Percentiles rank a stretch among this genome's conserved stretches.
These are phyloP conservation scores for Lepus timidus DNA, from an alignment of 2,113 vertebrate species.

Conservation along the genomic window DNA sequence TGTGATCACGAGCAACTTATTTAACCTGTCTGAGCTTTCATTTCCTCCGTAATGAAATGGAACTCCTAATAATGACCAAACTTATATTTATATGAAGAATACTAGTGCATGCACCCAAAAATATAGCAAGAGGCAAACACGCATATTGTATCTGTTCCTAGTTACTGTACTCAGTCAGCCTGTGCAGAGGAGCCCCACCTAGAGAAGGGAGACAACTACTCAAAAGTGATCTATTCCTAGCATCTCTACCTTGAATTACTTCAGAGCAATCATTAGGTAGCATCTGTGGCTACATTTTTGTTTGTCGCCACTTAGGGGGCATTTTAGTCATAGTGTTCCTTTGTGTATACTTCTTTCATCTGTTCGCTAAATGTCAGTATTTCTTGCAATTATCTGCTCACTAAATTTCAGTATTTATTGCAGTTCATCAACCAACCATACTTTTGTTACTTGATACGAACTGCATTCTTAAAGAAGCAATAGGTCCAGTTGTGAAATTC, in stretches of 20 bases:
- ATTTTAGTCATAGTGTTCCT: conserved; percentile 65
- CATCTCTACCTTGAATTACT: conserved; percentile 7
- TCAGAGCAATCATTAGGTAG: conserved; percentile 28
- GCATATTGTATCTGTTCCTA: not conserved
- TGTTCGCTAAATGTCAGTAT: too few species aligned
- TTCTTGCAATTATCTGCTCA: conserved; percentile 11
- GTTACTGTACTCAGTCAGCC: not conserved
- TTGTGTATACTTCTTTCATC: conserved; percentile 42
- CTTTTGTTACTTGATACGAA: conserved; percentile 21
- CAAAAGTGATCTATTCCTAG: not conserved
- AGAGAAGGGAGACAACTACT: conserved; percentile 1
- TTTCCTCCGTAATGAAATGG: conserved; percentile 36
- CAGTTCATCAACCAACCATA: conserved; percentile 56
- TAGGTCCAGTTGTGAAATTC: conserved; percentile 25
- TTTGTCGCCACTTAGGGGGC: not conserved
- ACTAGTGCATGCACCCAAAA: not conserved
- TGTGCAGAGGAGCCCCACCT: not conserved
- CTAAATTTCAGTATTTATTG: conserved; percentile 74
- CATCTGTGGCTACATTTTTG: conserved; percentile 25
- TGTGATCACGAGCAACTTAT: conserved; percentile 34
- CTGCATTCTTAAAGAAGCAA: conserved; percentile 56
- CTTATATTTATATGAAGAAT: conserved; percentile 18
- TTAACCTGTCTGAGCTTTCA: conserved; percentile 20
- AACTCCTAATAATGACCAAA: conserved; percentile 1
- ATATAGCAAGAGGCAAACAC: conserved; percentile 11